phyloP scores from a whole-genome alignment of 2,113 vertebrate genomes.

The Stomatorhinus ivindoensis region DNA sequence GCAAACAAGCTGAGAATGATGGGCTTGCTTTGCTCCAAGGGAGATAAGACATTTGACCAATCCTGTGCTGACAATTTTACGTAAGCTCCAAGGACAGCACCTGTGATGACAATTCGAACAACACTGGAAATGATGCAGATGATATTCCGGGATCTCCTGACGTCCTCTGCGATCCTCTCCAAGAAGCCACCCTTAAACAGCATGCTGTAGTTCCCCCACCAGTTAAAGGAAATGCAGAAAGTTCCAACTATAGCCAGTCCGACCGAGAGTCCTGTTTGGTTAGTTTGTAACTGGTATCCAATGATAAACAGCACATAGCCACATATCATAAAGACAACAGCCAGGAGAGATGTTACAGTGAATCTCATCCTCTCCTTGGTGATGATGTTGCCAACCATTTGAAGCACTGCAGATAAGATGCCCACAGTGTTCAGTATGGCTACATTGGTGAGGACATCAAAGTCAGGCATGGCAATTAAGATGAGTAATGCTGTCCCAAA shows the following conservation, averaged over 20 bases:
- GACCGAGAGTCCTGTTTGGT: conserved; percentile 10
- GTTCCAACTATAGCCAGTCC: conserved; percentile 48
- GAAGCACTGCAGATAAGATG: conserved; percentile 29
- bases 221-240: conserved; percentile 49
- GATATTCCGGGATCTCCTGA: conserved; percentile 35
- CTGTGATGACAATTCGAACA: conserved; percentile 42
- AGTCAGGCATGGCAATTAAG: conserved; percentile 38
- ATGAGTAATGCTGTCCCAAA: conserved; percentile 33
- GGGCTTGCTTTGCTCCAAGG: conserved; percentile 19
- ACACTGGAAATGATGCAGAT: conserved; percentile 45
- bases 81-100: conserved; percentile 46
- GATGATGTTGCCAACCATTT: conserved; percentile 11
- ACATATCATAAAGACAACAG: conserved; percentile 36
- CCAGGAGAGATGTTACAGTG: conserved; percentile 26
- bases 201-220: conserved; percentile 54
- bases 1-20: conserved; percentile 37
- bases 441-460: conserved; percentile 42
- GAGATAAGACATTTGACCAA: conserved; percentile 36
- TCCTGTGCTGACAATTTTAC: conserved; percentile 38
- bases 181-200: conserved; percentile 36
- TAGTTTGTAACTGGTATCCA: conserved; percentile 27
- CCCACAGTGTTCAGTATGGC: conserved; percentile 38
- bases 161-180: conserved; percentile 30
- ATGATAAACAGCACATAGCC: conserved; percentile 42
- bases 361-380: conserved; percentile 32